These are phyloP conservation scores for Myocastor coypus DNA, from an alignment of 2,113 vertebrate species.

Conservation along the genomic window DNA sequence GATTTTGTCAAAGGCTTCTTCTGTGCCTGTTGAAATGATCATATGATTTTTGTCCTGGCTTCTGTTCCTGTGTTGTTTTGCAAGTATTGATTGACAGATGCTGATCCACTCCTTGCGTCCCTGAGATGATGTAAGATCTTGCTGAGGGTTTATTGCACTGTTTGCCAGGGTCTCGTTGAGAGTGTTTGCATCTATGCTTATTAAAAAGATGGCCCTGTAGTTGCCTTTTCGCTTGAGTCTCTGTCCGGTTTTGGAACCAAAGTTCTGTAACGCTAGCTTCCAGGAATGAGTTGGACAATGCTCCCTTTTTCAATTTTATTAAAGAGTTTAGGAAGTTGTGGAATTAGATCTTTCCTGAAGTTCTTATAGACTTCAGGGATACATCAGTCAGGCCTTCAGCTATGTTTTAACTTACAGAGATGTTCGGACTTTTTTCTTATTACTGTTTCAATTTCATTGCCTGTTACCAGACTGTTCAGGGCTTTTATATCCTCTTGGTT, in stretches of 20 bases:
- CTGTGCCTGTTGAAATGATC: not conserved
- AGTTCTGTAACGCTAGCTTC: not conserved
- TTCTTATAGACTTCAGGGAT: not conserved
- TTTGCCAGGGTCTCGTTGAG: not conserved
- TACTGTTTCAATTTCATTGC: not conserved
- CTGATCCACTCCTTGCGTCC: not conserved
- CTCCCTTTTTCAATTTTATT: not conserved
- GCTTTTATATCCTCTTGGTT: not conserved
- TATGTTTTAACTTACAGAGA: not conserved
- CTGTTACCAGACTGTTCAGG: not conserved
- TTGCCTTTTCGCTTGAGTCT: not conserved
- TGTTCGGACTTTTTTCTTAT: not conserved
- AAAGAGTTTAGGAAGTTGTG: not conserved
- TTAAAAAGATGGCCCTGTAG: not conserved
- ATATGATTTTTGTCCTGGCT: not conserved
- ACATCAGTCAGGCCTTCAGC: not conserved
- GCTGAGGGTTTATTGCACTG: not conserved
- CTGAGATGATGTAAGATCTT: not conserved
- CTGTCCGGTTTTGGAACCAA: not conserved
- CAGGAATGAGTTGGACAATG: not conserved
- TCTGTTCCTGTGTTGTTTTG: not conserved
- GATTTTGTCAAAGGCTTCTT: not conserved
- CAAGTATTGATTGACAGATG: not conserved
- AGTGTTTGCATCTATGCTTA: not conserved
- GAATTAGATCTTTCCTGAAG: not conserved